Evolutionary conservation across 2,113 vertebrate genomes (phyloP).

Genomic region (Carassius gibelio): DNA sequence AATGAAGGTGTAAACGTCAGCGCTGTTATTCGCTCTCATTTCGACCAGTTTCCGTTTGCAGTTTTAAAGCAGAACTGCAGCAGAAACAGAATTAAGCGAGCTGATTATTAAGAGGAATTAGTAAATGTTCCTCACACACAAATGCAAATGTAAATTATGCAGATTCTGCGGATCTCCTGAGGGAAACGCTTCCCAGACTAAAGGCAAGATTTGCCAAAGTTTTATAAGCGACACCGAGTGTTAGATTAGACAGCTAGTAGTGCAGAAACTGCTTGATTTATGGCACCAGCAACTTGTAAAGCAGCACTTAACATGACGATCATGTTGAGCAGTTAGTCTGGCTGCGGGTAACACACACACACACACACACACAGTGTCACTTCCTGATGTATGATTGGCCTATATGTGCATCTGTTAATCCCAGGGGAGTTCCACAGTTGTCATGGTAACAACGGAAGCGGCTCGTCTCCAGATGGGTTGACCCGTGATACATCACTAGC

Average conservation of each 20-base stretch:
- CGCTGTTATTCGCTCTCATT: slow-evolving; percentile 31
- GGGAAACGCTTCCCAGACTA: slow-evolving; percentile 18
- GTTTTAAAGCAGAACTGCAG: slow-evolving; percentile 23
- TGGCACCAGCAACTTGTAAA: slow-evolving; percentile 25
- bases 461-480: slow-evolving; percentile 48
- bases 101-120: not conserved
- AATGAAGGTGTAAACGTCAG: slow-evolving; percentile 40
- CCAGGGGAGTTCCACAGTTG: slow-evolving; percentile 42
- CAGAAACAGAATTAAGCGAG: not conserved
- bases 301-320: slow-evolving; percentile 28
- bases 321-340: slow-evolving; percentile 19
- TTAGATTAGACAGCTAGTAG: slow-evolving; percentile 38
- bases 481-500: slow-evolving; percentile 40
- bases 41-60: not conserved
- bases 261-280: slow-evolving; percentile 43
- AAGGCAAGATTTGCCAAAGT: slow-evolving; percentile 51
- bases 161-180: slow-evolving; percentile 22
- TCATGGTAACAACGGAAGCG: slow-evolving; percentile 57
- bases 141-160: slow-evolving; percentile 33
- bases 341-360: not conserved
- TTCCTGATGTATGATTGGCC: slow-evolving; percentile 45
- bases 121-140: slow-evolving; percentile 5
- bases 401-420: slow-evolving; percentile 54
- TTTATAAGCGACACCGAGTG: slow-evolving; percentile 49
- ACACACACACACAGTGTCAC: slow-evolving; percentile 20